Percentiles rank a stretch among this genome's conserved stretches.
phyloP scores from a whole-genome alignment of 2,888 invertebrate genomes.

The Oscheius onirici region DNA sequence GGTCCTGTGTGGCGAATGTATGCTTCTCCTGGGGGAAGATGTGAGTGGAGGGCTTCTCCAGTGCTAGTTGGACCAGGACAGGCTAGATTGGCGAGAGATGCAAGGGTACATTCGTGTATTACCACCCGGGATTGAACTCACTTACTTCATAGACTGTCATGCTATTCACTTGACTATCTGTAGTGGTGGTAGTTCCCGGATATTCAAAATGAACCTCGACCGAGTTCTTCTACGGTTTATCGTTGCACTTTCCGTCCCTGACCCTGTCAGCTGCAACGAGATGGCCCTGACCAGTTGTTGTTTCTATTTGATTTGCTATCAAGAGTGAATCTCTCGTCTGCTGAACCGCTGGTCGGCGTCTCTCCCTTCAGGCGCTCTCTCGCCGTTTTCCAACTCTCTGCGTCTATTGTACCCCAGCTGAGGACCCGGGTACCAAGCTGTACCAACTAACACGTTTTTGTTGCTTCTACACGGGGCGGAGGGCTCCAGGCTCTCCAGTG shows the following conservation, averaged over 20 bases:
- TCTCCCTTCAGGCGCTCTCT: slow-evolving; percentile 8
- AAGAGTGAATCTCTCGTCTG: slow-evolving; percentile 23
- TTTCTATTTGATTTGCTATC: slow-evolving; percentile 24
- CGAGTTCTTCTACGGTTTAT: neutral
- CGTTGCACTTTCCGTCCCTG: neutral
- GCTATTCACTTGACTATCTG: no score
- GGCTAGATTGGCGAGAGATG: no score
- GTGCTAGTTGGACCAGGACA: no score
- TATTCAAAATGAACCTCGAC: neutral
- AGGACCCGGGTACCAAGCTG: slow-evolving; percentile 34
- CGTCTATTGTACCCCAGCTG: slow-evolving; percentile 34
- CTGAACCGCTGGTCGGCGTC: slow-evolving; percentile 1
- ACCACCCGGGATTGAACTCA: no score
- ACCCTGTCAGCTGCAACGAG: slow-evolving; percentile 4
- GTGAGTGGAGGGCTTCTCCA: no score
- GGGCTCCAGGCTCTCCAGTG: slow-evolving; percentile 13
- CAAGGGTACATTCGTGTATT: no score
- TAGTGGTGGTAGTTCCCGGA: no score
- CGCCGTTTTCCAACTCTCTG: slow-evolving; percentile 18
- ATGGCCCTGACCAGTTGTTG: slow-evolving; percentile 4
- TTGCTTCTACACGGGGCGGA: slow-evolving; percentile 20
- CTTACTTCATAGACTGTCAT: no score
- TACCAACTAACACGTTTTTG: slow-evolving; percentile 36
- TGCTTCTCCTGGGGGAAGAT: no score
- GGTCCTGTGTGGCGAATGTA: no score